Base-by-base conservation (phyloP, 2,888 invertebrate genomes). In the Sphaerophoria rueppellii region DNA sequence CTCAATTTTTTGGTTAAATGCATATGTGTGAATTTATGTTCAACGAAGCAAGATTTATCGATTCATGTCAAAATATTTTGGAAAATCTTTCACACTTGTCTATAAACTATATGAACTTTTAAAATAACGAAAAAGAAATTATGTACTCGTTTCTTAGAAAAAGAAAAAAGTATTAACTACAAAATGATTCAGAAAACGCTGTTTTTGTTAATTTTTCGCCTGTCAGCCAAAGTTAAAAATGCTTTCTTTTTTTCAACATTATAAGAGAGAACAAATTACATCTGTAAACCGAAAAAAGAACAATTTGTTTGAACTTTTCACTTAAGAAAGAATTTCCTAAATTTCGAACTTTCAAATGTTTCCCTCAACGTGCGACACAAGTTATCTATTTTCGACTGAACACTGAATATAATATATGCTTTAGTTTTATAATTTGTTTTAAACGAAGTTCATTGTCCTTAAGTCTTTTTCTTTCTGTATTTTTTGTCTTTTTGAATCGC, bases 371-470 rank as follows among this genome's bases (percentile, higher is more conserved):
- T 79, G 67, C 79, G 69, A 78, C n/a, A 77, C 14, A 69, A 67
- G 63, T 69, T 72, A 73, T 80, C 85, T 80, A 85, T 85, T 85
- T 85, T 80, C 67, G 75, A 79, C 16, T 58, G 75, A 79, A n/a
- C 54, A n/a, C n/a, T n/a, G n/a, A n/a, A n/a, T n/a, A n/a, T n/a
- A n/a, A n/a, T 9, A 16, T 54, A 50, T 70, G 48, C 69, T 58
- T 40, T 76, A 83, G 61, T 71, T 70, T 63, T 55, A 63, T 43
- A 69, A 32, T 63, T 76, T 65, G 52, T 76, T 69, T 63, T 58
- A 57, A 61, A 71, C 75, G 75, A 72, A 76, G 85, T 85, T 85
- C 85, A 85, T 80, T 85, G 85, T 63, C 79, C 85, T 80, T 48
- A 69, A 72, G 67, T 67, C 54, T 37, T 67, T 34, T 58, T 72